These are phyloP conservation scores for Cheumatopsyche charites DNA, from an alignment of 1,140 invertebrate genomes.

Conservation along the genomic window DNA sequence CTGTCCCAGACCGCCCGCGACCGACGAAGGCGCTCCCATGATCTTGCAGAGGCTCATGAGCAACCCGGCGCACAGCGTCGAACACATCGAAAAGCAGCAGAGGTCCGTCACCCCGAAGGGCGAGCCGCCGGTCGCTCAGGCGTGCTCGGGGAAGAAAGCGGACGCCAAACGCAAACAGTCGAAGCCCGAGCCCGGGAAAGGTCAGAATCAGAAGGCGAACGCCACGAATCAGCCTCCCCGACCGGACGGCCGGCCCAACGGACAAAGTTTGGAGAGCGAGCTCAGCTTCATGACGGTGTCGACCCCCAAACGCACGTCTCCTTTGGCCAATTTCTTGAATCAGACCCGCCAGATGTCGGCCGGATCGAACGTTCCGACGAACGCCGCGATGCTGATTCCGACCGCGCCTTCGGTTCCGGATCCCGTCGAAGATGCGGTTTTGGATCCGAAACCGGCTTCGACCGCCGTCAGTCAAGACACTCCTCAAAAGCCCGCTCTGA, in stretches of 20 bases:
- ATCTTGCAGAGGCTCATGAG: constrained; percentile 76
- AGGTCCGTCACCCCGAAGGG: constrained; percentile 72
- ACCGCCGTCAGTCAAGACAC: constrained; percentile 58
- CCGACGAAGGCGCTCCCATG: constrained; percentile 60
- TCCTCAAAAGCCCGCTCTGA: constrained; percentile 71
- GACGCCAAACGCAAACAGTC: constrained; percentile 55
- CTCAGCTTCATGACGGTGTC: constrained; percentile 62
- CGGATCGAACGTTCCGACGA: too few species aligned
- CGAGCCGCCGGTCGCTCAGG: constrained; percentile 34
- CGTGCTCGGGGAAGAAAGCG: constrained; percentile 59
- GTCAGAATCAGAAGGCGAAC: constrained; percentile 26
- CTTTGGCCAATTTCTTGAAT: constrained; percentile 57
- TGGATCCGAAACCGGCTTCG: constrained; percentile 48
- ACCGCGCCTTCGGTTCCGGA: constrained; percentile 53
- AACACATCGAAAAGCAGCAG: constrained; percentile 88
- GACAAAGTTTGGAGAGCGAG: constrained; percentile 60
- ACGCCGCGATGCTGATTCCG: constrained; percentile 51
- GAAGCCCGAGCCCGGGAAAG: constrained; percentile 48
- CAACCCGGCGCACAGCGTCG: constrained; percentile 79
- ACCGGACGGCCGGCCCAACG: constrained; percentile 52
- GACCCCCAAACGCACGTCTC: constrained; percentile 58
- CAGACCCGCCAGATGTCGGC: constrained; percentile 54
- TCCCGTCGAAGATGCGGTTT: constrained; percentile 54
- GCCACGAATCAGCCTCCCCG: constrained; percentile 20
- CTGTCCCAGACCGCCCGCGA: constrained; percentile 54